These are phyloP conservation scores for Ptilonorhynchus violaceus DNA, from an alignment of 2,113 vertebrate species.

Conservation along the genomic window DNA sequence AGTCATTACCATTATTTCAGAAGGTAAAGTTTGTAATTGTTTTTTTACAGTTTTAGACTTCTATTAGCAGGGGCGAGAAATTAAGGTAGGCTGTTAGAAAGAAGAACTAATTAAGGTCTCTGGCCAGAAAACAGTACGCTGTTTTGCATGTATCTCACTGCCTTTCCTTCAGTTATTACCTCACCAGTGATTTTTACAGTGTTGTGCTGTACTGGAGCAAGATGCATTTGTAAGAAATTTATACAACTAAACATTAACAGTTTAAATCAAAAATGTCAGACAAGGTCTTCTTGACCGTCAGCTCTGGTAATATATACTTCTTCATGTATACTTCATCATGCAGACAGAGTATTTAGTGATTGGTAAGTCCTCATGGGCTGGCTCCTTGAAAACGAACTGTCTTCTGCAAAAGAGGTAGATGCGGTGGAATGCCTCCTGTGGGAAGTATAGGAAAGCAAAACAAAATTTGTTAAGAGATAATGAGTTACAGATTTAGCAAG, in stretches of 20 bases:
- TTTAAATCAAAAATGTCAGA: not conserved
- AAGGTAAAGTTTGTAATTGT: not conserved
- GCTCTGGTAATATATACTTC: not conserved
- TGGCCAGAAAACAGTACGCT: not conserved
- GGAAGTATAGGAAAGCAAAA: not conserved
- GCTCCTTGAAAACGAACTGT: not conserved
- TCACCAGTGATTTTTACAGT: not conserved
- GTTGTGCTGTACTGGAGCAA: not conserved
- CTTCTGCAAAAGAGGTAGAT: not conserved
- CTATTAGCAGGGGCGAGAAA: not conserved
- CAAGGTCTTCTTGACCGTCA: not conserved
- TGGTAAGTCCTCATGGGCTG: not conserved
- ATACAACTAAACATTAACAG: not conserved
- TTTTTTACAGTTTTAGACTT: not conserved
- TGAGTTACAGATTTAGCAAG: not conserved
- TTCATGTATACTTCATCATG: not conserved
- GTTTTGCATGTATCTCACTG: accelerated
- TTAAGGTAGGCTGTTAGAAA: not conserved
- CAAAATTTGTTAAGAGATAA: not conserved
- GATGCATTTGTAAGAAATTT: not conserved
- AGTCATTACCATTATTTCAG: not conserved
- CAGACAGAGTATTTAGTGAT: not conserved
- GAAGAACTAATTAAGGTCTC: not conserved
- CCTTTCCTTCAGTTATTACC: not conserved
- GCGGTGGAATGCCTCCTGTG: not conserved